phyloP scores from a whole-genome alignment of 2,888 invertebrate species.

The Coelinius sp. region DNA sequence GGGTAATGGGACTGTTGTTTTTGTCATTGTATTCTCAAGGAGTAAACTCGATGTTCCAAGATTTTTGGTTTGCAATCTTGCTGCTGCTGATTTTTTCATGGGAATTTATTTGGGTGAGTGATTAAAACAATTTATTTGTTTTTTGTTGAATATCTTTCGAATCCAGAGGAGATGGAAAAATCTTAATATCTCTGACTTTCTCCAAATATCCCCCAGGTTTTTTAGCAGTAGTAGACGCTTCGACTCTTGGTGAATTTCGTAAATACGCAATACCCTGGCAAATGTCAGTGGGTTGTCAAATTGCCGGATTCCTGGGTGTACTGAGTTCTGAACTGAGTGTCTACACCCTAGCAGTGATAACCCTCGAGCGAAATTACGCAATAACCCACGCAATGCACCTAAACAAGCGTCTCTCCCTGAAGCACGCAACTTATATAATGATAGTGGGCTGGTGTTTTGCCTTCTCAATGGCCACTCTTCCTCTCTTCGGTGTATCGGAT shows the following conservation, averaged over 20 bases:
- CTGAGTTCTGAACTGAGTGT: conserved; percentile 95
- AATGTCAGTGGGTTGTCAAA: conserved; percentile 91
- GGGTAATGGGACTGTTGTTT: conserved; percentile 96
- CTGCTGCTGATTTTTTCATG: conserved; percentile 98
- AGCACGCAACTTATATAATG: conserved; percentile 94
- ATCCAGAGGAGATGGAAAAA: too few species aligned
- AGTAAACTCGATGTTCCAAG: conserved; percentile 97
- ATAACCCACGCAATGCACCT: conserved; percentile 98
- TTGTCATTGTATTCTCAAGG: conserved; percentile 91
- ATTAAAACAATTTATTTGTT: too few species aligned
- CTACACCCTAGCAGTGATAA: conserved; percentile 96
- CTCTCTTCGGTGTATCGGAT: conserved; percentile 92
- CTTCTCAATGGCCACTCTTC: conserved; percentile 87
- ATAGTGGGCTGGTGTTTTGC: conserved; percentile 93
- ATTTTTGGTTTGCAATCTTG: conserved; percentile 96
- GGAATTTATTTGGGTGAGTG: conserved; percentile 89
- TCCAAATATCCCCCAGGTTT: conserved; percentile 85
- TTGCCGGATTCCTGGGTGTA: conserved; percentile 95
- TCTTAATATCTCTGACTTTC: neutral
- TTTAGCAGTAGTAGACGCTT: conserved; percentile 95
- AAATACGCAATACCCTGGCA: conserved; percentile 98
- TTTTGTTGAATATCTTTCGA: too few species aligned
- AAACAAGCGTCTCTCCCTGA: conserved; percentile 91
- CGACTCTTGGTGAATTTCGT: conserved; percentile 95
- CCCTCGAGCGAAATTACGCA: conserved; percentile 95